phyloP scores from a whole-genome alignment of 2,888 invertebrate species.

The Ypsolopha scabrella region DNA sequence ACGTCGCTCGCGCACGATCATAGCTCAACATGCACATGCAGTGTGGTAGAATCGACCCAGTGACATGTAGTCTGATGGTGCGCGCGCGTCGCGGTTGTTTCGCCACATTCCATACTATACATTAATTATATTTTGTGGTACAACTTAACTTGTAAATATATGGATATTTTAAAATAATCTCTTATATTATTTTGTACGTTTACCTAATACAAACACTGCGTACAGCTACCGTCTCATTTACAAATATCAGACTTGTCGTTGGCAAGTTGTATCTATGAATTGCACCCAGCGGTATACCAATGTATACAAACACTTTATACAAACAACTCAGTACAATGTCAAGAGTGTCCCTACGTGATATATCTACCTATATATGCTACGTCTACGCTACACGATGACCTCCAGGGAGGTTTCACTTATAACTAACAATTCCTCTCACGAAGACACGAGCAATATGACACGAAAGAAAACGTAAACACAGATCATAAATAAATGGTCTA shows the following conservation, averaged over 20 bases:
- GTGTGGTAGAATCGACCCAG: too few species aligned
- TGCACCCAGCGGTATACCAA: not conserved
- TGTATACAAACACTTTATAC: not conserved
- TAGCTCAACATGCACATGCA: not conserved
- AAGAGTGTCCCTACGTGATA: too few species aligned
- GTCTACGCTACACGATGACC: too few species aligned
- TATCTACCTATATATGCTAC: too few species aligned
- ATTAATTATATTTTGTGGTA: constrained; percentile 1
- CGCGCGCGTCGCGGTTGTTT: not conserved
- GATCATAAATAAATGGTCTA: not conserved
- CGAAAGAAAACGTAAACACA: not conserved
- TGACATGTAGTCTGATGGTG: too few species aligned
- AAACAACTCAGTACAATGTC: too few species aligned
- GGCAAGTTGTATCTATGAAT: not conserved
- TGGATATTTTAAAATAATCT: constrained; percentile 1
- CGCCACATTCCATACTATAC: constrained; percentile 1
- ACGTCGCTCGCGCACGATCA: not conserved
- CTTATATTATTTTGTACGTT: constrained; percentile 6
- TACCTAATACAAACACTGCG: not conserved
- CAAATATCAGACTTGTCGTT: not conserved
- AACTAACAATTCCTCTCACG: not conserved
- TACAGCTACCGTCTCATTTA: not conserved
- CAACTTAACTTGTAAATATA: constrained; percentile 3
- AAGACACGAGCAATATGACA: not conserved
- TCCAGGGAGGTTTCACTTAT: too few species aligned